Evolutionary conservation across 2,888 invertebrate genomes (phyloP).

Genomic region (Papilio elwesi): DNA sequence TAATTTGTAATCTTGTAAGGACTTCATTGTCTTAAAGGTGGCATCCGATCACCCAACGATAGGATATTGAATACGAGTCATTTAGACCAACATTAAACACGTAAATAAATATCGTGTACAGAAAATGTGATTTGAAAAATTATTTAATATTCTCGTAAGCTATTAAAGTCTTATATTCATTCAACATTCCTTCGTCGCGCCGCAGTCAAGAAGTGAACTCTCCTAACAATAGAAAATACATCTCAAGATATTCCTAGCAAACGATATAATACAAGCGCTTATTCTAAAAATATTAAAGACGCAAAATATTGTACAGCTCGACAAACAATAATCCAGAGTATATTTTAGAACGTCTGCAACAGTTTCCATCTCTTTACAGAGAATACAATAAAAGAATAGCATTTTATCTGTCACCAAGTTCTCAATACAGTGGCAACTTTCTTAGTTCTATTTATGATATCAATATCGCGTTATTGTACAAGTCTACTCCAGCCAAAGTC

Average conservation of each 20-base stretch:
- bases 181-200: constrained; percentile 17
- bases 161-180: constrained; percentile 6
- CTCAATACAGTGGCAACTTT: not conserved
- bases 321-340: not conserved
- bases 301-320: not conserved
- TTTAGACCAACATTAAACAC: not conserved
- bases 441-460: not conserved
- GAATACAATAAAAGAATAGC: not conserved
- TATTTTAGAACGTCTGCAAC: constrained; percentile 5
- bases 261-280: constrained; percentile 7
- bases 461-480: too few species aligned
- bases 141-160: constrained; percentile 12
- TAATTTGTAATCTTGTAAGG: too few species aligned
- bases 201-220: constrained; percentile 23
- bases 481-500: too few species aligned
- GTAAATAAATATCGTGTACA: not conserved
- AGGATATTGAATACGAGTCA: not conserved
- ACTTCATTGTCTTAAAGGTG: too few species aligned
- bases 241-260: constrained; percentile 28
- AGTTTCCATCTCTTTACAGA: not conserved
- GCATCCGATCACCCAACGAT: too few species aligned
- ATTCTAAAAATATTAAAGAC: constrained; percentile 18
- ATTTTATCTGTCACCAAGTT: not conserved
- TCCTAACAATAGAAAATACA: constrained; percentile 23
- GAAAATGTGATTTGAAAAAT: not conserved